Percentiles rank a stretch among this genome's conserved stretches.
Evolutionary conservation across 1,140 invertebrate genomes (phyloP).

Genomic region (Sycophaga agraensis): DNA sequence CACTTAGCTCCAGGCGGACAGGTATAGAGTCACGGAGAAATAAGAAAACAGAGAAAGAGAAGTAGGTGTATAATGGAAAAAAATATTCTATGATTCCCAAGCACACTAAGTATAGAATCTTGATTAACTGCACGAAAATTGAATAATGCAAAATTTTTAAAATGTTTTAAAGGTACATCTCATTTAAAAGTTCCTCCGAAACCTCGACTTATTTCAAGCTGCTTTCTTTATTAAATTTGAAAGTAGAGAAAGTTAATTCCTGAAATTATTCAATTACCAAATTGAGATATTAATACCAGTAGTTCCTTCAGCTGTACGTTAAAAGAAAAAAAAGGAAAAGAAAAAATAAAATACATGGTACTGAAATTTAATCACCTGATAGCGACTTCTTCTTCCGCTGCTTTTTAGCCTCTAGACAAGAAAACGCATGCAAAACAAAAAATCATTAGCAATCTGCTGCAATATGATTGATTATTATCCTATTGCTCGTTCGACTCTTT

Average conservation of each 20-base stretch:
- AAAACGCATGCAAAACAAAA: slow-evolving; percentile 66
- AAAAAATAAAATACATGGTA: slow-evolving; percentile 38
- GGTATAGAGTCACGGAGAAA: slow-evolving; percentile 23
- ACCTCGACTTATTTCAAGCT: slow-evolving; percentile 13
- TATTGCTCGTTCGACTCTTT: slow-evolving; percentile 23
- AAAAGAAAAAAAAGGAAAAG: slow-evolving; percentile 28
- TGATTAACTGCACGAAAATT: slow-evolving; percentile 23
- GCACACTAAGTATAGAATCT: slow-evolving; percentile 24
- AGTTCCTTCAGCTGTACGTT: slow-evolving; percentile 29
- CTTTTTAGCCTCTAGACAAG: slow-evolving; percentile 86
- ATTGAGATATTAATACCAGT: slow-evolving; percentile 27
- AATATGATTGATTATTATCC: slow-evolving; percentile 28
- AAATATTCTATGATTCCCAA: slow-evolving; percentile 11
- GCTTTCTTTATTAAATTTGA: slow-evolving; percentile 21
- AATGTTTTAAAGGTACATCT: slow-evolving; percentile 1
- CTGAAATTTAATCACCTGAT: slow-evolving; percentile 70
- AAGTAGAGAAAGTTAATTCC: slow-evolving; percentile 23
- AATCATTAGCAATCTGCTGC: slow-evolving; percentile 61
- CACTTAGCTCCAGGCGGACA: slow-evolving; percentile 22
- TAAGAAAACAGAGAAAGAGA: slow-evolving; percentile 1
- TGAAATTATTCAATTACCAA: slow-evolving; percentile 17
- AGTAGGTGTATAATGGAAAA: slow-evolving; percentile 8
- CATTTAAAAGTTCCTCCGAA: slow-evolving; percentile 4
- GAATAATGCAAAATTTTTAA: slow-evolving; percentile 35
- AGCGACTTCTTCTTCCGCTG: slow-evolving; percentile 85